Evolutionary conservation across 2,797 vertebrate species (phyloP), one percentile per base, ranked within the genome.

Genomic region (Takifugu rubripes): DNA sequence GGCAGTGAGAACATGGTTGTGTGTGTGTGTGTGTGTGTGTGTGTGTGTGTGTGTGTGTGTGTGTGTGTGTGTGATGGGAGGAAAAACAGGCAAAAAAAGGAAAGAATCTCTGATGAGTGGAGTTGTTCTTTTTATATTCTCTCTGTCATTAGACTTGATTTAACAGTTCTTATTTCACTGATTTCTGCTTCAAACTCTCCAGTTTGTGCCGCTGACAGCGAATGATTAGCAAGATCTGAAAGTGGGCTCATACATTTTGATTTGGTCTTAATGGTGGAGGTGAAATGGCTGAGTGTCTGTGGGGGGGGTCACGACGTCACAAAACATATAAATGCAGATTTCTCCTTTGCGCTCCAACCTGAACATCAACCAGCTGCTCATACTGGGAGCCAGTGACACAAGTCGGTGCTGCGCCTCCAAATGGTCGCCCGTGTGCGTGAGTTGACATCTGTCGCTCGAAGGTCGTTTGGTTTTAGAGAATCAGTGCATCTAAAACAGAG

Each of bases 71-170:
- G 75, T 76, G 66, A 56, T 59, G 83, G 78, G 75, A 70, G 72
- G 76, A 84, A 82, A 84, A 74, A 71, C 5, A 45, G 6, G 66
- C 64, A 66, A 59, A 25, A 61, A 76, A 62, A 79, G 81, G 70
- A 88, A 87, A 83, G 78, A 66, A 87, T 78, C 52, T 78, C 52
- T 90, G 88, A 89, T 85, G 89, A 80, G 75, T 83, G 44, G 11
- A 78, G 55, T 56, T 73, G 63, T 24, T 53, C 15, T n/a, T 46
- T 16, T 14, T 33, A 9, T 33, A 7, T 33, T 36, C 59, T 52
- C 59, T 72, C 52, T 58, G 72, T 52, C 53, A 21, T 21, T 21
- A 31, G 67, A 60, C 71, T 64, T 68, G 70, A 17, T 43, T 12
- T 6, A 17, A 66, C 74, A 71, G 59, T 55, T 63, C 72, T 67